Evolutionary conservation across 2,797 vertebrate genomes (phyloP), one percentile per base, ranked within the genome.

Genomic region (Cuculus canorus): DNA sequence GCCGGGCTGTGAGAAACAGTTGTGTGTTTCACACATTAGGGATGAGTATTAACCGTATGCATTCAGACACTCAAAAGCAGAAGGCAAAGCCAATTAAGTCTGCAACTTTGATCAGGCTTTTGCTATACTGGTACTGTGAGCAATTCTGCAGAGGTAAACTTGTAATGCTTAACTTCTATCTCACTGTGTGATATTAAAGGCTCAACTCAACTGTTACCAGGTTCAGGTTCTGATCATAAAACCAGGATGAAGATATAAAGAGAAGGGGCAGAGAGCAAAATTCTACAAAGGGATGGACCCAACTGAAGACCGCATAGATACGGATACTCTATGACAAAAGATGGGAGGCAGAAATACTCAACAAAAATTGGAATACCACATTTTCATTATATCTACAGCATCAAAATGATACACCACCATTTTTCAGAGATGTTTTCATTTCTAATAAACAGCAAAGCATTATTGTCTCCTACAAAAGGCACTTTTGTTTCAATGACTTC

Each of bases 1-100:
- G 92, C 85, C 84, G 90, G 90, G 77, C 77, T 93, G 59, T 73
- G 95, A 96, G 94, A 93, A 96, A 91, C 66, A 60, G 71, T 5
- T 1, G 23, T 30, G 92, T 69, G 94, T 73, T 77, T 25, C 83
- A 82, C 53, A 18, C 88, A 2, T 15, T 21, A 70, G 75, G 83
- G 35, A 63, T 25, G 15, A 76, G 72, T 87, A 73, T 48, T 14
- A 82, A 48, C 66, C 79, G 54, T 7, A n/a, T 28, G 69, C 0
- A 1, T 27, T 66, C 52, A 90, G 54, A 39, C 43, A 53, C 59
- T 73, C 37, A 27, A 69, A 68, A 86, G 64, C 70, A 82, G 35
- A 24, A 64, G 32, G 41, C 63, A 82, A 70, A 70, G 71, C 72
- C 56, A 61, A 47, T 57, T 5, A 45, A 12, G 50, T 79, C 8